Percentiles rank a stretch among this genome's conserved stretches.
These are phyloP conservation scores for Arizona elegans DNA, from an alignment of 2,113 vertebrate genomes.

Conservation along the genomic window DNA sequence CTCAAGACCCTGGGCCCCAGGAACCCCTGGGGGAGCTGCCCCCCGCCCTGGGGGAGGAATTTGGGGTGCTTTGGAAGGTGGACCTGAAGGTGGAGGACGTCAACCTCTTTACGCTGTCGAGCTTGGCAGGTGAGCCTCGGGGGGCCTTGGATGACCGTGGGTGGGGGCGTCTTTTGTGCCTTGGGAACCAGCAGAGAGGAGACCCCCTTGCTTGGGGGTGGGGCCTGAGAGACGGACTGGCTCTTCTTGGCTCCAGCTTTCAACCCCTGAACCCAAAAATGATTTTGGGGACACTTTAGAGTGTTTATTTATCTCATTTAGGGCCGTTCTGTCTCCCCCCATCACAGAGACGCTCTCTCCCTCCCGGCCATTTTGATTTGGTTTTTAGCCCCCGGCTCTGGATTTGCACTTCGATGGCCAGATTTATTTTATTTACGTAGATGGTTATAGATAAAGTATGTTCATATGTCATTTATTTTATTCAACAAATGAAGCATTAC, in stretches of 20 bases:
- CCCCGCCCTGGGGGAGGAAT: slow-evolving; percentile 44
- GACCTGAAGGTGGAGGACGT: slow-evolving; percentile 87
- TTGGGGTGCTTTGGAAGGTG: slow-evolving; percentile 81
- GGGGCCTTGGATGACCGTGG: too few relatives aligned
- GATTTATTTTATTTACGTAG: not conserved
- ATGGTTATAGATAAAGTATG: too few relatives aligned
- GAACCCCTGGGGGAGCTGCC: not conserved
- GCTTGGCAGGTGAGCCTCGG: slow-evolving; percentile 79
- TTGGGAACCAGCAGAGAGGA: not conserved
- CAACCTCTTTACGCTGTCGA: slow-evolving; percentile 88
- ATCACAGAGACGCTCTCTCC: too few relatives aligned
- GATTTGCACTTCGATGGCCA: not conserved
- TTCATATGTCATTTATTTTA: too few relatives aligned
- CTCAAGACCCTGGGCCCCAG: not conserved
- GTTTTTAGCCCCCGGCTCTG: too few relatives aligned
- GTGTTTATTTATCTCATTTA: too few relatives aligned
- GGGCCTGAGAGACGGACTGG: not conserved
- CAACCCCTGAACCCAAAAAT: not conserved
- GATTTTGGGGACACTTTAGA: not conserved
- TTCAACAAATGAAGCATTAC: too few relatives aligned
- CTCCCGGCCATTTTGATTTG: too few relatives aligned
- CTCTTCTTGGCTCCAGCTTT: not conserved
- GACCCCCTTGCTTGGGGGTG: not conserved
- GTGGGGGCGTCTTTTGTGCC: slow-evolving; percentile 52
- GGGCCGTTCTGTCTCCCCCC: too few relatives aligned